Base-by-base conservation (phyloP, 2,888 invertebrate species). In the Platycnemis pennipes region DNA sequence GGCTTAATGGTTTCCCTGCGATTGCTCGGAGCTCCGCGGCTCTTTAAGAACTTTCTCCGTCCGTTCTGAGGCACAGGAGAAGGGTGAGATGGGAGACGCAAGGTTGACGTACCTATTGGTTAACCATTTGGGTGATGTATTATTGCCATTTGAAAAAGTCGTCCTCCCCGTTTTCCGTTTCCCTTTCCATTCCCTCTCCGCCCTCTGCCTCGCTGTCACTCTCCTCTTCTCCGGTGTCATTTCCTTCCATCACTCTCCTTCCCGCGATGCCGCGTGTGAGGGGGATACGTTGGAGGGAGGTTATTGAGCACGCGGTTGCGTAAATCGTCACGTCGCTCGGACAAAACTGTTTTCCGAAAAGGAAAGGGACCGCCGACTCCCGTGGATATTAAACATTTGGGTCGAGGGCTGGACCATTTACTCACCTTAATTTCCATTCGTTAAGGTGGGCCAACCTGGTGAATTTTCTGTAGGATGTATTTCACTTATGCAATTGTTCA, bases 41-140 rank as follows among this genome's bases (percentile, higher is more conserved):
- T 89, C 56, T 77, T 44, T 63, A 53, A 53, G 22, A 63, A 69
- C 91, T 91, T 91, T 91, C 91, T 91, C 91, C 49, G 69, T 69
- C 91, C 69, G 44, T 69, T 91, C 45, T 4, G 44, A 3, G 44
- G 37, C 37, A 77, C 13, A 42, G 49, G 49, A 31, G 49, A 53
- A 46, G 88, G 31, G 13, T 13, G 53, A 13, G 56, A 69, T 91
- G 63, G 44, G 13, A 56, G 44, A 37, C 53, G 53, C 89, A 69
- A 56, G 69, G 63, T 91, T 69, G 63, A 69, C 91, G n/a, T 63
- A 56, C 63, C 13, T 63, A 63, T 91, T 91, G 91, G 91, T 91
- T 63, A 69, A 91, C 63, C 91, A 44, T 91, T 69, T 63, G 31
- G 89, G 56, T 91, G 91, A 91, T 91, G 91, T 63, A 91, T 91